These are phyloP conservation scores for Gymnopithys bicolor DNA, from an alignment of 2,797 vertebrate species.

Conservation along the genomic window DNA sequence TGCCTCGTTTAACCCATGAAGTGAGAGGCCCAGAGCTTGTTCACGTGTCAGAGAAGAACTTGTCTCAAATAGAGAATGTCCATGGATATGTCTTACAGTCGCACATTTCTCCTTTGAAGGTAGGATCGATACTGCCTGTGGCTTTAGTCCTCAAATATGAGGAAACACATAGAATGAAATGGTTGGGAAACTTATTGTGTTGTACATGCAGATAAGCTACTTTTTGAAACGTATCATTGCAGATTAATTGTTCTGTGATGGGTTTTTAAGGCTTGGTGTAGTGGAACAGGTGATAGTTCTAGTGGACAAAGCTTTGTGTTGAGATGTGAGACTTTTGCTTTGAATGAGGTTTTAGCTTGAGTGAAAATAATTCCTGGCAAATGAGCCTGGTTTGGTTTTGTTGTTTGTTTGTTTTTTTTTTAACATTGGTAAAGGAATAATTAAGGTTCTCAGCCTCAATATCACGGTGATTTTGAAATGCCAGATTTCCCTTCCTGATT, in stretches of 20 bases:
- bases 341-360: neutral
- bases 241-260: neutral
- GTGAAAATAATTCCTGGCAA: neutral
- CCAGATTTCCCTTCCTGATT: neutral
- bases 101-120: slow-evolving; percentile 97
- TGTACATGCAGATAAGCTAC: neutral
- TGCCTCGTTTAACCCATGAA: slow-evolving; percentile 91
- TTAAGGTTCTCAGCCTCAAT: neutral
- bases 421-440: neutral
- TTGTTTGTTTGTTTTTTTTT: too few species aligned
- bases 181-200: neutral
- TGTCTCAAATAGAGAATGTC: slow-evolving; percentile 97
- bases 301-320: neutral
- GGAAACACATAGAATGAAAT: accelerated
- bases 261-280: neutral
- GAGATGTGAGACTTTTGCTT: neutral
- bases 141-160: neutral
- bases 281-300: neutral
- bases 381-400: neutral
- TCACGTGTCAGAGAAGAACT: slow-evolving; percentile 95
- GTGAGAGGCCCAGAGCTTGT: slow-evolving; percentile 92
- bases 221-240: neutral
- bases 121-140: slow-evolving; percentile 16
- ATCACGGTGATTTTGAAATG: neutral
- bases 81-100: slow-evolving; percentile 96